phyloP scores from a whole-genome alignment of 2,797 vertebrate species.

The Bufotes viridis region DNA sequence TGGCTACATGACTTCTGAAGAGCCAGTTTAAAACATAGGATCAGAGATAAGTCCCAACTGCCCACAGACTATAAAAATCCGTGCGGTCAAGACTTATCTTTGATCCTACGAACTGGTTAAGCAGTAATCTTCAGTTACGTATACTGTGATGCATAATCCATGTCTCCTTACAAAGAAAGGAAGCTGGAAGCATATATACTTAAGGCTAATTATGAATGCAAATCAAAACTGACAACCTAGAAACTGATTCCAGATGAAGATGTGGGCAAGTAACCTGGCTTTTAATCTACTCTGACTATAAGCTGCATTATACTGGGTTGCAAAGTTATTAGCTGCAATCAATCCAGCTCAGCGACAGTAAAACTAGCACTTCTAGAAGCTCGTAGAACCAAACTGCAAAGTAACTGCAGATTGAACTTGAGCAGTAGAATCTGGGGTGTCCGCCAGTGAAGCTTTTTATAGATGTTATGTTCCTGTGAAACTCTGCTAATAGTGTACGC shows the following conservation, averaged over 20 bases:
- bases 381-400: neutral
- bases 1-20: too few species aligned
- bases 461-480: neutral
- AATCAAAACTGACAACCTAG: neutral
- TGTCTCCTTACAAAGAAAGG: too few species aligned
- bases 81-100: too few species aligned
- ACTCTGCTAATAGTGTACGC: neutral
- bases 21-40: too few species aligned
- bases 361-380: neutral
- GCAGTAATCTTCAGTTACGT: too few species aligned
- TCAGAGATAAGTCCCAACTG: too few species aligned
- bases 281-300: neutral
- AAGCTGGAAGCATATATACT: too few species aligned
- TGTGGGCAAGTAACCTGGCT: neutral
- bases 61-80: too few species aligned
- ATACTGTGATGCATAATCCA: too few species aligned
- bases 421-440: slow-evolving; percentile 12
- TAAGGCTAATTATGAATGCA: too few species aligned
- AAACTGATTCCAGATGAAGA: slow-evolving; percentile 6
- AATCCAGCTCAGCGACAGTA: neutral
- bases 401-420: neutral
- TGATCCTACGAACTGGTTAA: too few species aligned
- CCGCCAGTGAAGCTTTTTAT: slow-evolving; percentile 17
- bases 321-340: neutral
- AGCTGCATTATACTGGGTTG: neutral